Percentiles rank a stretch among this genome's conserved stretches.
These are phyloP conservation scores for Enhydra lutris DNA, from an alignment of 2,113 vertebrate genomes.

Conservation along the genomic window DNA sequence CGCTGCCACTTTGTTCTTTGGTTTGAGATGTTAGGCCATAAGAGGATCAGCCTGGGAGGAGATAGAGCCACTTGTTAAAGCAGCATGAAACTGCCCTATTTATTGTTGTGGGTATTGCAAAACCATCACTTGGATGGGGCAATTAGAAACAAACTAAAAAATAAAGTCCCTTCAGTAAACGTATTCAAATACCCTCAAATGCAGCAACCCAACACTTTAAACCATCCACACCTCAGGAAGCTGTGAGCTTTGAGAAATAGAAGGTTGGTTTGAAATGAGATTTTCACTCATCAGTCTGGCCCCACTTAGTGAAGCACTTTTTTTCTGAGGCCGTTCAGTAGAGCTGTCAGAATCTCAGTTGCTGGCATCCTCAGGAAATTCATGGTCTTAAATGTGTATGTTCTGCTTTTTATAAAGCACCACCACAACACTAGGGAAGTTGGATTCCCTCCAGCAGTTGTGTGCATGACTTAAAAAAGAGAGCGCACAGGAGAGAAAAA, in stretches of 20 bases:
- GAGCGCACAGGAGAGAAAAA: not conserved
- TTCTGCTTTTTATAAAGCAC: constrained; percentile 55
- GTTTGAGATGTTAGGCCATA: constrained; percentile 9
- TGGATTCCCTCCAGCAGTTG: constrained; percentile 47
- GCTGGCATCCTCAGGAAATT: constrained; percentile 26
- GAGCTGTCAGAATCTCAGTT: constrained; percentile 34
- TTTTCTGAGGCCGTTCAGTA: not conserved
- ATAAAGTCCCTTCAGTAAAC: constrained; percentile 46
- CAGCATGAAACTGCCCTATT: not conserved
- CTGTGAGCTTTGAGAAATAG: constrained; percentile 31
- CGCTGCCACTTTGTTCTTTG: constrained; percentile 5
- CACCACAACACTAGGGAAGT: not conserved
- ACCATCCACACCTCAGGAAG: not conserved
- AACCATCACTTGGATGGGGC: constrained; percentile 18
- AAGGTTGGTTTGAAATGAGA: constrained; percentile 37
- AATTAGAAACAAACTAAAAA: constrained; percentile 51
- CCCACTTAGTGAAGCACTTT: not conserved
- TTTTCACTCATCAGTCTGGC: constrained; percentile 23
- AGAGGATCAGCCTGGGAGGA: not conserved
- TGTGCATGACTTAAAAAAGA: constrained; percentile 59
- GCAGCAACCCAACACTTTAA: constrained; percentile 15
- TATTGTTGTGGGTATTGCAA: constrained; percentile 43
- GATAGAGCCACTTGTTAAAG: not conserved
- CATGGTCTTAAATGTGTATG: constrained; percentile 14
- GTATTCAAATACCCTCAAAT: constrained; percentile 25